Percentiles rank a stretch among this genome's conserved stretches.
phyloP scores from a whole-genome alignment of 2,888 invertebrate genomes.

The Eupithecia subfuscata region DNA sequence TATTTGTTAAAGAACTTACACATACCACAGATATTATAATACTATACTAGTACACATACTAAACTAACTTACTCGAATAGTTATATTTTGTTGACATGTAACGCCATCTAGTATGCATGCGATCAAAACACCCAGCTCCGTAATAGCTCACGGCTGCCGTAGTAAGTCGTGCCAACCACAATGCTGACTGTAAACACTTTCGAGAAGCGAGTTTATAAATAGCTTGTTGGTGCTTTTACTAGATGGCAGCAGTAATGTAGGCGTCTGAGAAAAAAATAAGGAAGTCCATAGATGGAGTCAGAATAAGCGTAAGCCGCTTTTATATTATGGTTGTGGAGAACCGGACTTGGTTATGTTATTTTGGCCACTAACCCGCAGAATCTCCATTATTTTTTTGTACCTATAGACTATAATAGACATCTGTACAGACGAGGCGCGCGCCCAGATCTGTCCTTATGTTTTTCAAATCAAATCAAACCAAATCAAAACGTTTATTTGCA shows the following conservation, averaged over 20 bases:
- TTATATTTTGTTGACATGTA: neutral
- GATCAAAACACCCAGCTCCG: neutral
- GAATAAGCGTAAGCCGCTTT: neutral
- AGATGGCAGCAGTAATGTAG: constrained; percentile 28
- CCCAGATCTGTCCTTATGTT: neutral
- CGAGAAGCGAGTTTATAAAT: neutral
- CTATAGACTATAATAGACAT: no score
- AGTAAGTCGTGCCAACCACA: neutral
- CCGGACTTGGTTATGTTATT: neutral
- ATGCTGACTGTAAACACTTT: neutral
- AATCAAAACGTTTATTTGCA: no score
- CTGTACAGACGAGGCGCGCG: no score
- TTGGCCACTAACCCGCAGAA: neutral
- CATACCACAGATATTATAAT: no score
- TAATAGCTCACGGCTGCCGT: neutral
- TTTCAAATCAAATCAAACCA: no score
- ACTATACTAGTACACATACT: no score
- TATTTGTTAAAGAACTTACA: no score
- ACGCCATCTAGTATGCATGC: constrained; percentile 8
- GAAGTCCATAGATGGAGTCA: no score
- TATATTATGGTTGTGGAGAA: neutral
- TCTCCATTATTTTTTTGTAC: no score
- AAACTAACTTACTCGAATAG: neutral
- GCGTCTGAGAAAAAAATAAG: neutral
- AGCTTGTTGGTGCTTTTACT: neutral